Evolutionary conservation across 2,888 invertebrate species (phyloP), one percentile per base, ranked within the genome.

Genomic region (Andricus curvator): DNA sequence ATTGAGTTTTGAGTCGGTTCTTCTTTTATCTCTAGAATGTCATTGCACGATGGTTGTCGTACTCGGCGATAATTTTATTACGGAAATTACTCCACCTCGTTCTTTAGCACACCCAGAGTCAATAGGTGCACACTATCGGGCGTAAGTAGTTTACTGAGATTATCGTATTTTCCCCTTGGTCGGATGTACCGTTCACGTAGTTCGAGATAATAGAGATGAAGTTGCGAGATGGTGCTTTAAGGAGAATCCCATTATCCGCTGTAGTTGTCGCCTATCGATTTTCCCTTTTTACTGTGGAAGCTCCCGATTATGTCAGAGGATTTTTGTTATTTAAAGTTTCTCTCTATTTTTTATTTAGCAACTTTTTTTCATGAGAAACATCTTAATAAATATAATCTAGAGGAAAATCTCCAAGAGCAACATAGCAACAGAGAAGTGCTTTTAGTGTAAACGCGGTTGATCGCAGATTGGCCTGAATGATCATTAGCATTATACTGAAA

Each of bases 161-260:
- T 74, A 74, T 74, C 70, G 70, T 70, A 51, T 70, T 70, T 70
- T 51, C 70, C 70, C 48, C 51, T 70, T 70, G n/a, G 74, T 56
- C n/a, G 74, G 56, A 56, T 56, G n/a, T 37, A 74, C 74, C 51
- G 74, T 56, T 74, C 74, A 37, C 56, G 74, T 33, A 74, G 74
- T 74, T 74, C 51, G 29, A 74, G 56, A 56, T 74, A 74, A 70
- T 70, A 51, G 70, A 51, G 70, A 70, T 51, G 29, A 70, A 70
- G 74, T 74, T 74, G 9, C 33, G 56, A 74, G 51, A 33, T 74
- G 56, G 51, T 74, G 20, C 74, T 74, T 74, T 56, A 74, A 74
- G 33, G 56, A 56, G 74, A 56, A 74, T 56, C 56, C 74, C 51
- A 74, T 74, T 74, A 74, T 74, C 33, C 56, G 33, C 70, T 48